Base-by-base conservation (phyloP, 2,113 vertebrate species). In the Spea multiplicata region DNA sequence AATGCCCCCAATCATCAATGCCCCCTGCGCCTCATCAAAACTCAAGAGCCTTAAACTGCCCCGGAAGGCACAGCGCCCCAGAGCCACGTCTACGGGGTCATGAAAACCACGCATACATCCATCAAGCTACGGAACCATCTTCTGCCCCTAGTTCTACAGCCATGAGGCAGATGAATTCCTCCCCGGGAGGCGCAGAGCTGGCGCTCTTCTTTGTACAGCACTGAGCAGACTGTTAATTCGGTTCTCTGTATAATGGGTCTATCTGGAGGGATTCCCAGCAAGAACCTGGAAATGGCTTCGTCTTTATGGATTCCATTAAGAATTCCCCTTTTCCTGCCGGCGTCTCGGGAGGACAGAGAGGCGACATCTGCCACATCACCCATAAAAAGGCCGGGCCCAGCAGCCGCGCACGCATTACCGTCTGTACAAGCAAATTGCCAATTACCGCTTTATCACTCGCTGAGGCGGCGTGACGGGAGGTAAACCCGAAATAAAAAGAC, bases 251-350 rank as follows among this genome's bases (percentile, higher is more conserved):
- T 53, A 44, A 44, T 10, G 49, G n/a, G 47, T 5, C 65, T 71
- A 30, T 76, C 80, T 72, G 62, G 47, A 59, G 71, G 66, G 65
- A 17, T 48, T 68, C 74, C 0, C 0, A 78, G 46, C 5, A 76
- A 6, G 80, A 80, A 16, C n/a, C 81, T 84, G 76, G 62, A 80
- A 47, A 81, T 81, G 79, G 71, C 75, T 46, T 70, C 67, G 17
- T 70, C 67, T 78, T 78, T 78, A 78, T 71, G 3, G 68, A 71
- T 52, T 49, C 68, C 45, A 78, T 78, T 66, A 78, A 71, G 68
- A 71, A 71, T 72, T 66, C 59, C 47, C 59, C 44, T 72, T 64
- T 8, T 66, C 59, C 48, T 30, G 49, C 30, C 30, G 44, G 47
- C 69, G 2, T 30, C 30, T 78, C 46, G 45, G 68, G 72, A 78